These are phyloP conservation scores for Strix aluco DNA, from an alignment of 2,113 vertebrate genomes.

Conservation along the genomic window DNA sequence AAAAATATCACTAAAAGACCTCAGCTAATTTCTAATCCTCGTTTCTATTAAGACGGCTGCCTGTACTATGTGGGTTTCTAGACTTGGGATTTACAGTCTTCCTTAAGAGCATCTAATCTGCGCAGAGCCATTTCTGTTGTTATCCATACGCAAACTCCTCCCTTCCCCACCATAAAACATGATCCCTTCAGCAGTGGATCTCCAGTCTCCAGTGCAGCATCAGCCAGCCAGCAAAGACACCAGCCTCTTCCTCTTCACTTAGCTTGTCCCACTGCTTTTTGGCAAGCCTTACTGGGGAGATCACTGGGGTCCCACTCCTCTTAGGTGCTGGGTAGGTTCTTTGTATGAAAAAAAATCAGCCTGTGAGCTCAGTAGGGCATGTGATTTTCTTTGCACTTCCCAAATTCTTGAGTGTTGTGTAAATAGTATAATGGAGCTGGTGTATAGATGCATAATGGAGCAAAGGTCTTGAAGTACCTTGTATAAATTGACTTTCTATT, in stretches of 20 bases:
- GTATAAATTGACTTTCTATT: background rate
- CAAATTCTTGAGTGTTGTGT: background rate
- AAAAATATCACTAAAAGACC: conserved; percentile 78
- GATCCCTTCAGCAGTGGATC: background rate
- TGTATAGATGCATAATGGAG: background rate
- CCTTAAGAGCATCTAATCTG: conserved; percentile 54
- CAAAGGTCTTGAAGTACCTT: background rate
- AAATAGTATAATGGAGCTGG: background rate
- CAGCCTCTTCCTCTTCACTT: background rate
- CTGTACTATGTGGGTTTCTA: conserved; percentile 26
- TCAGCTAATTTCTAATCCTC: conserved; percentile 76
- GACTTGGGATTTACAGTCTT: conserved; percentile 59
- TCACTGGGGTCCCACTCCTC: background rate
- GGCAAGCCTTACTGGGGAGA: background rate
- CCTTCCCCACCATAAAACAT: conserved; percentile 3
- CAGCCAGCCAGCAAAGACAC: background rate
- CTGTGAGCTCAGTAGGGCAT: background rate
- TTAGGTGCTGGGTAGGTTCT: background rate
- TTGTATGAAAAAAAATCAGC: background rate
- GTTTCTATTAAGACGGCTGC: conserved; percentile 49
- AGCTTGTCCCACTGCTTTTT: rapidly evolving
- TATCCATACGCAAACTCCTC: conserved; percentile 42
- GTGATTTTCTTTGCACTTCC: background rate
- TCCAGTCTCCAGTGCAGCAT: background rate
- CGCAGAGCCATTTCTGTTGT: conserved; percentile 14